These are phyloP conservation scores for Apamea sordens DNA, from an alignment of 2,888 invertebrate genomes.

Conservation along the genomic window DNA sequence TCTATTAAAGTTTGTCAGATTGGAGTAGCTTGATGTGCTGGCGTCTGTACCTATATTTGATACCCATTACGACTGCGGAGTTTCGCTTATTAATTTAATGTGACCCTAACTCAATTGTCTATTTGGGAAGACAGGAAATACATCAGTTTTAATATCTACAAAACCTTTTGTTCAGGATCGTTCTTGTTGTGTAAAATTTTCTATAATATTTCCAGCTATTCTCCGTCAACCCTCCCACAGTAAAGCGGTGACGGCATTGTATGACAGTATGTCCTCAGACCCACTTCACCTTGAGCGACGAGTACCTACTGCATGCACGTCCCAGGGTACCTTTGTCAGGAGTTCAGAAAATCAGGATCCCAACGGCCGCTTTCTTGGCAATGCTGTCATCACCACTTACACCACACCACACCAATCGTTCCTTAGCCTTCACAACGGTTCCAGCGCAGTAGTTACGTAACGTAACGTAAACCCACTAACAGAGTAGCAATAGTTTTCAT, in stretches of 20 bases:
- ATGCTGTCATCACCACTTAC: slow-evolving; percentile 76
- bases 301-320: slow-evolving; percentile 79
- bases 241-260: slow-evolving; percentile 79
- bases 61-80: too few species aligned
- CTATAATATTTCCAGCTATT: slow-evolving; percentile 76
- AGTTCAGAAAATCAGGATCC: slow-evolving; percentile 74
- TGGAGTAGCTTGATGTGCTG: too few species aligned
- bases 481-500: too few species aligned
- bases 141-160: not conserved
- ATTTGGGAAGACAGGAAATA: not conserved
- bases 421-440: slow-evolving; percentile 42
- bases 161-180: not conserved
- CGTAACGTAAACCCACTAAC: too few species aligned
- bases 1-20: too few species aligned
- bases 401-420: slow-evolving; percentile 73
- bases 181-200: not conserved
- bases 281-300: slow-evolving; percentile 81
- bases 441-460: not conserved
- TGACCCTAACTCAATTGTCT: not conserved
- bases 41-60: too few species aligned
- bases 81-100: too few species aligned
- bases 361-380: slow-evolving; percentile 76
- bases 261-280: slow-evolving; percentile 84
- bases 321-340: slow-evolving; percentile 61
- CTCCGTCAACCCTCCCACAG: slow-evolving; percentile 80